These are phyloP conservation scores for Sparidentex hasta DNA, from an alignment of 2,797 vertebrate genomes.

Conservation along the genomic window DNA sequence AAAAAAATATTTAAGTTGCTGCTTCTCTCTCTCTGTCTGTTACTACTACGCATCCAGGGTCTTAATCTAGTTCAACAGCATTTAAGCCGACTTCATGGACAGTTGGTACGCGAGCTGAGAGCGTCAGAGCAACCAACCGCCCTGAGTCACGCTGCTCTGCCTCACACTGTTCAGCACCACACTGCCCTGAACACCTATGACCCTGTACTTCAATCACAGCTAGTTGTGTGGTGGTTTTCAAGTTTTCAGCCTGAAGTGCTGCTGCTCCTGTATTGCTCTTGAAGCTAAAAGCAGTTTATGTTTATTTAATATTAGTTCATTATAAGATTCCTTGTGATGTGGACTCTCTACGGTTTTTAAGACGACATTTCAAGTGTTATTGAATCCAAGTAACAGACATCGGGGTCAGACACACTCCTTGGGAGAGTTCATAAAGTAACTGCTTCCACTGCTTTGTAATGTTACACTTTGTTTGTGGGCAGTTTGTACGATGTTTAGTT, in stretches of 20 bases:
- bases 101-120: neutral
- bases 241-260: neutral
- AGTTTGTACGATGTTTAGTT: too few species aligned
- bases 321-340: too few species aligned
- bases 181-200: neutral
- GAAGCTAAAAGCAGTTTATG: neutral
- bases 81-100: neutral
- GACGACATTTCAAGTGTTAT: too few species aligned
- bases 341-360: too few species aligned
- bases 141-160: neutral
- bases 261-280: neutral
- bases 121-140: neutral
- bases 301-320: too few species aligned
- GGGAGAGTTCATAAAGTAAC: too few species aligned
- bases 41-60: neutral
- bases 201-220: neutral
- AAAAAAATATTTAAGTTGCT: constrained; percentile 2
- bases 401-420: too few species aligned
- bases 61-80: neutral
- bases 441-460: too few species aligned
- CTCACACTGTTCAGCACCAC: neutral
- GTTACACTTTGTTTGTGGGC: too few species aligned
- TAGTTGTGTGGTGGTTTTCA: neutral
- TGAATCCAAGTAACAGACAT: too few species aligned
- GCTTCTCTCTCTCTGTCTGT: constrained; percentile 1